A percentile compares a stretch with the other conserved stretches of the same genome.
phyloP scores from a whole-genome alignment of 2,888 invertebrate genomes.

The Rotaria macrura region DNA sequence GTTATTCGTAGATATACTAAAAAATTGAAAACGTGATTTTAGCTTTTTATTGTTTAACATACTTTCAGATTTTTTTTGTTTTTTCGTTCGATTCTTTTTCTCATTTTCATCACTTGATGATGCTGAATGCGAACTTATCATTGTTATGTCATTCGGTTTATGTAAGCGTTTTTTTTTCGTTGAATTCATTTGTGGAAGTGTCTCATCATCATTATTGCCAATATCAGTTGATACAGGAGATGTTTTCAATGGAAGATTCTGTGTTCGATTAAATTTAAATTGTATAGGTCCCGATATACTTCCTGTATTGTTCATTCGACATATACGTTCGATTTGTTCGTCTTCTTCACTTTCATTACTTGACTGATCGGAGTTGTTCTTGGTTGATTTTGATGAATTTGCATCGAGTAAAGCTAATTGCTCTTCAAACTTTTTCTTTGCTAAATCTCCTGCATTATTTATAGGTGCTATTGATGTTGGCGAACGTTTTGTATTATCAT shows the following conservation, averaged over 20 bases:
- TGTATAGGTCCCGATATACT: neutral
- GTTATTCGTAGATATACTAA: too few relatives aligned
- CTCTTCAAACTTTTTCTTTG: neutral
- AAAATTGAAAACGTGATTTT: too few relatives aligned
- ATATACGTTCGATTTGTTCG: neutral
- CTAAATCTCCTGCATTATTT: neutral
- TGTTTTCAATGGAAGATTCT: neutral
- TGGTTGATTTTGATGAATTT: neutral
- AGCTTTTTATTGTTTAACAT: neutral
- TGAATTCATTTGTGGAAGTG: neutral
- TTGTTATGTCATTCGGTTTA: neutral
- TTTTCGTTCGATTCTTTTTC: neutral
- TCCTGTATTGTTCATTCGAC: conserved; percentile 13
- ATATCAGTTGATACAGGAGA: neutral
- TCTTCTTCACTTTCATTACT: neutral
- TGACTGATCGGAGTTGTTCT: neutral
- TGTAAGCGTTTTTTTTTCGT: neutral
- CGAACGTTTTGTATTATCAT: neutral
- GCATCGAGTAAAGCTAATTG: conserved; percentile 4
- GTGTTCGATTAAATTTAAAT: conserved; percentile 21
- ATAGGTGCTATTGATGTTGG: neutral
- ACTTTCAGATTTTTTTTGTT: neutral
- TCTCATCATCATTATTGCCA: neutral
- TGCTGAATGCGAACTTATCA: neutral
- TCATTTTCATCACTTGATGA: conserved; percentile 6